A percentile compares a stretch with the other conserved stretches of the same genome.
Conservation (phyloP, 2,888 invertebrate genomes). For the Nephrotoma flavescens region DNA sequence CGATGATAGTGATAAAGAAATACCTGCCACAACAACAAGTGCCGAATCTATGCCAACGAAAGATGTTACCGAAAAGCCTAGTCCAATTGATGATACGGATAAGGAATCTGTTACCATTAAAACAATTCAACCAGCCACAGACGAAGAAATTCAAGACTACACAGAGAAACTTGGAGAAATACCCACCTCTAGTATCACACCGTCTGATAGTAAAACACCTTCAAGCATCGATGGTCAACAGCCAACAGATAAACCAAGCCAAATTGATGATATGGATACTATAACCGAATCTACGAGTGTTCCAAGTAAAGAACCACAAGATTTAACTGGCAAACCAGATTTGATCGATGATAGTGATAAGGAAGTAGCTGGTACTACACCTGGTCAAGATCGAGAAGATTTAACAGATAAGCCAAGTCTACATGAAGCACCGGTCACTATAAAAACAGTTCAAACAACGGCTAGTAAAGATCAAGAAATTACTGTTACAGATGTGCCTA, state of each 20-base stretch:
- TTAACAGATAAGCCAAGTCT: neutral
- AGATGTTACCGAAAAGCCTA: neutral
- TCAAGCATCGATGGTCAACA: neutral
- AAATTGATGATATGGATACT: neutral
- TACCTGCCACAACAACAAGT: conserved; percentile 7
- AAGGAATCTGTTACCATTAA: neutral
- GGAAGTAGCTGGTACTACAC: neutral
- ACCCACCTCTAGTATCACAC: neutral
- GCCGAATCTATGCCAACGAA: conserved; percentile 4
- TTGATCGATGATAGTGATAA: neutral
- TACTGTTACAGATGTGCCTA: neutral
- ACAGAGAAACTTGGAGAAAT: conserved; percentile 2
- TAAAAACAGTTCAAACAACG: neutral
- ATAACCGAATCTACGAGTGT: neutral
- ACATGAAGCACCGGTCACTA: neutral
- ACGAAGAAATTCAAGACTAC: conserved; percentile 7
- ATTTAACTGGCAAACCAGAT: neutral
- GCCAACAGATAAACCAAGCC: neutral
- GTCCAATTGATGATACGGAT: neutral
- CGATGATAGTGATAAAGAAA: conserved; percentile 7
- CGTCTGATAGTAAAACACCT: neutral
- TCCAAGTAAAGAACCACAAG: neutral
- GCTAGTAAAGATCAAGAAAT: neutral
- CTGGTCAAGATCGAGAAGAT: neutral
- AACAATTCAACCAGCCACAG: conserved; percentile 7